A percentile compares a stretch with the other conserved stretches of the same genome.
Evolutionary conservation across 2,888 invertebrate genomes (phyloP).

Genomic region (Agonopterix alstromeriana): DNA sequence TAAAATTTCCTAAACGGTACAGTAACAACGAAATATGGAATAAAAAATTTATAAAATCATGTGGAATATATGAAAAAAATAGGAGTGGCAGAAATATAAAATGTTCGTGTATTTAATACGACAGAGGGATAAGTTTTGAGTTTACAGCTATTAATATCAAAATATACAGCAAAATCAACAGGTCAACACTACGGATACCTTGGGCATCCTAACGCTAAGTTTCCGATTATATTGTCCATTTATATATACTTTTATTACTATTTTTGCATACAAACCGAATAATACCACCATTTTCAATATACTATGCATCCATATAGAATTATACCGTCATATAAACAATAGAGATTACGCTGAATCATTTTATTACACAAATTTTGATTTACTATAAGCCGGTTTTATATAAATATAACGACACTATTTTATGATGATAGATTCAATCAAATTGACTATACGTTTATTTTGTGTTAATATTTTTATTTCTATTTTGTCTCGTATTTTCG

Average conservation of each 20-base stretch:
- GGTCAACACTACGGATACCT: slow-evolving; percentile 68
- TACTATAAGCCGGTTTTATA: slow-evolving; percentile 53
- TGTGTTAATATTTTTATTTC: slow-evolving; percentile 32
- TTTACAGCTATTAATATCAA: slow-evolving; percentile 58
- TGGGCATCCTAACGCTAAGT: slow-evolving; percentile 76
- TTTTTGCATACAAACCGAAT: slow-evolving; percentile 64
- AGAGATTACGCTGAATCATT: slow-evolving; percentile 48
- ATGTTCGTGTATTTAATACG: slow-evolving; percentile 26
- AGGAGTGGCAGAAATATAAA: slow-evolving; percentile 40
- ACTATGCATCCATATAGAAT: slow-evolving; percentile 62
- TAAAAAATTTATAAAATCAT: slow-evolving; percentile 13
- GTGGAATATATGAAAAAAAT: slow-evolving; percentile 19
- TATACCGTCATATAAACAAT: slow-evolving; percentile 42
- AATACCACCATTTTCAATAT: slow-evolving; percentile 56
- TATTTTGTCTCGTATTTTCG: slow-evolving; percentile 29
- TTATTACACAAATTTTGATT: slow-evolving; percentile 48
- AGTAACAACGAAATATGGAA: slow-evolving; percentile 18
- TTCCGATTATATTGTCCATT: slow-evolving; percentile 55
- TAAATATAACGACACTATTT: slow-evolving; percentile 36
- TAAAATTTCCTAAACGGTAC: slow-evolving; percentile 13
- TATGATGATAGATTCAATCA: slow-evolving; percentile 40
- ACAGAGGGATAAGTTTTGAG: slow-evolving; percentile 72
- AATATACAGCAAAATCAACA: slow-evolving; percentile 56
- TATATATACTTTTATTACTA: slow-evolving; percentile 70
- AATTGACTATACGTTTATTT: slow-evolving; percentile 29